These are phyloP conservation scores for Anoplophora glabripennis DNA, from an alignment of 1,140 invertebrate species.

Conservation along the genomic window DNA sequence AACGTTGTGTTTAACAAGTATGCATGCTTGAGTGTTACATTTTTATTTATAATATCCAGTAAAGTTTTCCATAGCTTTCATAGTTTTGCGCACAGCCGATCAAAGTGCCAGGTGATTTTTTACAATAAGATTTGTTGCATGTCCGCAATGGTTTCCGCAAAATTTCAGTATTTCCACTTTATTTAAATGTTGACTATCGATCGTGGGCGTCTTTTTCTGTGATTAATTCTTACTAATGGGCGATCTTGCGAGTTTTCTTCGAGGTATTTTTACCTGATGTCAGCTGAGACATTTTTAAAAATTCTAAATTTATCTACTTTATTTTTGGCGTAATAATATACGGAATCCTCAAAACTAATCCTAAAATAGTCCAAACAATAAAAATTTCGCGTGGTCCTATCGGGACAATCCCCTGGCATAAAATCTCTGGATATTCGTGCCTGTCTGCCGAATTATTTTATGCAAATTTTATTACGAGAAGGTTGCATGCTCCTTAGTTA, in stretches of 20 bases:
- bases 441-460: no score
- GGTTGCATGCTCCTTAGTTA: conserved; percentile 11
- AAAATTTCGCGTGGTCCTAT: conserved; percentile 8
- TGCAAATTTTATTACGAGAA: background rate
- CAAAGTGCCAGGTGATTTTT: conserved; percentile 27
- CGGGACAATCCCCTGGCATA: no score
- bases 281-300: background rate
- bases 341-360: conserved; percentile 12
- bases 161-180: no score
- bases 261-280: no score
- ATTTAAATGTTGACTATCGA: no score
- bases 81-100: conserved; percentile 17
- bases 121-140: no score
- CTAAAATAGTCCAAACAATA: conserved; percentile 10
- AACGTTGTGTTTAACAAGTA: conserved; percentile 25
- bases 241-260: no score
- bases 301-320: conserved; percentile 30
- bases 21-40: conserved; percentile 26
- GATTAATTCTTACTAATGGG: no score
- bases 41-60: conserved; percentile 16
- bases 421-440: no score
- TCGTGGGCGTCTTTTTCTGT: no score
- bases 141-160: no score
- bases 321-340: conserved; percentile 26
- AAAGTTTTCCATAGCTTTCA: conserved; percentile 11